Evolutionary conservation across 2,797 vertebrate genomes (phyloP).

Genomic region (Anas capensis): DNA sequence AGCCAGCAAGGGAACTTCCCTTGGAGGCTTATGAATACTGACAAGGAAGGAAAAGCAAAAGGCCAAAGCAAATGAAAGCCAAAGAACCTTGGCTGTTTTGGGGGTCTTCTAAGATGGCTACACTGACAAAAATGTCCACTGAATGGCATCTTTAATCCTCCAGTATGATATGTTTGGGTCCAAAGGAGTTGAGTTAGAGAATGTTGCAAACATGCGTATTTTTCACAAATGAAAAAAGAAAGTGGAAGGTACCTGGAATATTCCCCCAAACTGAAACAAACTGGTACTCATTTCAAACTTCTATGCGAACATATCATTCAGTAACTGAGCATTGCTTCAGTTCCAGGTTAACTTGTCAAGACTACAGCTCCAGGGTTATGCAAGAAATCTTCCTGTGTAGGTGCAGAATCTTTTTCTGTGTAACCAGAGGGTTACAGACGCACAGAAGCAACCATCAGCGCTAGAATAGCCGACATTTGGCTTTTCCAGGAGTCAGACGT

Average conservation of each 20-base stretch:
- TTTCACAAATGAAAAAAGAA: not conserved
- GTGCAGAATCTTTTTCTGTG: not conserved
- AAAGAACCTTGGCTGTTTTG: not conserved
- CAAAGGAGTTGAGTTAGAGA: not conserved
- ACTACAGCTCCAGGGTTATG: not conserved
- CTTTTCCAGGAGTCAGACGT: not conserved
- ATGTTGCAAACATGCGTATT: not conserved
- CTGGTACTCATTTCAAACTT: not conserved
- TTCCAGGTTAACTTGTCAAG: not conserved
- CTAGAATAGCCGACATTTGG: not conserved
- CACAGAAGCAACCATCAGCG: not conserved
- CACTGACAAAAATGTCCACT: not conserved
- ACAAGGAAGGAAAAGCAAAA: constrained; percentile 15
- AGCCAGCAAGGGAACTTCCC: constrained; percentile 13
- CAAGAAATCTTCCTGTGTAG: not conserved
- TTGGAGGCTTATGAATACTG: not conserved
- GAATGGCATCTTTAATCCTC: not conserved
- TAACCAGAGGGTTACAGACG: not conserved
- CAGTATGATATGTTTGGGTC: not conserved
- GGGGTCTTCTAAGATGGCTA: not conserved
- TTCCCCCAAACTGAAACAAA: not conserved
- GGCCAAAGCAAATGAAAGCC: not conserved
- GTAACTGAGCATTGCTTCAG: not conserved
- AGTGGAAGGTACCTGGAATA: not conserved
- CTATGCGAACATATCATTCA: not conserved